Conservation (phyloP, 2,797 vertebrate species). For the Molothrus aeneus region DNA sequence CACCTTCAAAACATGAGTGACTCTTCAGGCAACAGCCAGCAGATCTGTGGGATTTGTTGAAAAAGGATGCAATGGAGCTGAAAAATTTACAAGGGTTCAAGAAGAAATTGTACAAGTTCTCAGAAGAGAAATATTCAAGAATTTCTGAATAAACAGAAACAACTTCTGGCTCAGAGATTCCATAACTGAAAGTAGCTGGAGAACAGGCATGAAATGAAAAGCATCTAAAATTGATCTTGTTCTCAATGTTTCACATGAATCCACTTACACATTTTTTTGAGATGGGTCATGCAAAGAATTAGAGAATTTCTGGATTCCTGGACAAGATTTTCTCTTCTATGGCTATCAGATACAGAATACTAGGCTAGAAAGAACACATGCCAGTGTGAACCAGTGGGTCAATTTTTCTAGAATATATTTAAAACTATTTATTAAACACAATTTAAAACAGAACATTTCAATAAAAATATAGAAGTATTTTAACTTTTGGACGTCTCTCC, state of each 20-base stretch:
- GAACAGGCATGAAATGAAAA: neutral
- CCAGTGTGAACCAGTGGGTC: neutral
- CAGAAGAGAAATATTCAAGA: neutral
- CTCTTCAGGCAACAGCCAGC: neutral
- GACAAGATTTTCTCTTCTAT: neutral
- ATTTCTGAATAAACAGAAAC: neutral
- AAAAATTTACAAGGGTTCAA: neutral
- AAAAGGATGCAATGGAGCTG: neutral
- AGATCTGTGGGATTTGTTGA: neutral
- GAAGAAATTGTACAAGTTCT: neutral
- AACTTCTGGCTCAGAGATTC: neutral
- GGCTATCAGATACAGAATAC: neutral
- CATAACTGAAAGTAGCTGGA: neutral
- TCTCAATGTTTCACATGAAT: neutral
- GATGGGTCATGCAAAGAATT: neutral
- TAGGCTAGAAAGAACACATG: neutral
- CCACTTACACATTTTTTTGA: neutral
- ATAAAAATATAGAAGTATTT: neutral
- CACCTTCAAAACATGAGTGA: neutral
- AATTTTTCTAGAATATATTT: neutral
- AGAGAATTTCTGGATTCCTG: neutral
- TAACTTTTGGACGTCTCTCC: neutral
- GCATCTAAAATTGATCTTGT: neutral
- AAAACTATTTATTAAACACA: neutral
- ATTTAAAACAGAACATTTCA: neutral